A percentile compares a stretch with the other conserved stretches of the same genome.
Evolutionary conservation across 2,888 invertebrate species (phyloP).

Genomic region (Phaedon cochleariae): DNA sequence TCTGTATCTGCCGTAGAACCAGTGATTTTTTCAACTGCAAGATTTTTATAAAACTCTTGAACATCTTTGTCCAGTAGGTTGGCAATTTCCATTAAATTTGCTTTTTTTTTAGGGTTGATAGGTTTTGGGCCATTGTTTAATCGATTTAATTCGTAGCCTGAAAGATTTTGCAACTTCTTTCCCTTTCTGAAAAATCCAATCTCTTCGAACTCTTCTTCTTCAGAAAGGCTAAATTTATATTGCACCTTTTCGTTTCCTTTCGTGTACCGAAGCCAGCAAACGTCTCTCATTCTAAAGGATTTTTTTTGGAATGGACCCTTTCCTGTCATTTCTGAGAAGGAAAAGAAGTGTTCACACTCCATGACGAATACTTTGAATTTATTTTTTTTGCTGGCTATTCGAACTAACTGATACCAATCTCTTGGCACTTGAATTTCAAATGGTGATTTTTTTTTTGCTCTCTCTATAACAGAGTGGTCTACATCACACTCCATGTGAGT

Average conservation of each 20-base stretch:
- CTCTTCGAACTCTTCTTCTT: no score
- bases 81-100: no score
- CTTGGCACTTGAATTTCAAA: slow-evolving; percentile 41
- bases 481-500: slow-evolving; percentile 5
- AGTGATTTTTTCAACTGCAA: neutral
- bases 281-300: slow-evolving; percentile 3
- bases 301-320: slow-evolving; percentile 14
- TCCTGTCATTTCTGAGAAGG: neutral
- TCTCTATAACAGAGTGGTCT: no score
- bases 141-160: no score
- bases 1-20: neutral
- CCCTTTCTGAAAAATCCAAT: no score
- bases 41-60: neutral
- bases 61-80: neutral
- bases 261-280: slow-evolving; percentile 10
- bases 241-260: neutral
- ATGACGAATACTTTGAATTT: slow-evolving; percentile 16
- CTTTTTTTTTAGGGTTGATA: no score
- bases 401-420: slow-evolving; percentile 35
- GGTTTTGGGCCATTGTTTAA: no score
- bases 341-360: slow-evolving; percentile 15
- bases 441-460: slow-evolving; percentile 35
- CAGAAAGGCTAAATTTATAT: no score
- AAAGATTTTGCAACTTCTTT: no score
- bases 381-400: slow-evolving; percentile 39